Base-by-base conservation (phyloP, 2,113 vertebrate genomes). In the Leucopsar rothschildi region DNA sequence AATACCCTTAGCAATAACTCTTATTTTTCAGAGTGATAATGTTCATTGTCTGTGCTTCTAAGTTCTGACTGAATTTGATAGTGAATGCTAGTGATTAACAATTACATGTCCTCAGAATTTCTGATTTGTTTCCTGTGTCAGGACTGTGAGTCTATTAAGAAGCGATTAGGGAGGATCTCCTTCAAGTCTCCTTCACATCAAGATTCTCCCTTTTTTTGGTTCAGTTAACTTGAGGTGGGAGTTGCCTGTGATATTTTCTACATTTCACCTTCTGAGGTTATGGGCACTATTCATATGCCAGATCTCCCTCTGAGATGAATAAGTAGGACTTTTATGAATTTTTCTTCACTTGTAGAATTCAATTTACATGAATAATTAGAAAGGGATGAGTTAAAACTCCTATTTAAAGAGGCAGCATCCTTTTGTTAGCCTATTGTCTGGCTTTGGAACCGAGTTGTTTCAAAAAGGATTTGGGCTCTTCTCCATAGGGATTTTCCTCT, bases 361-460 rank as follows among this genome's bases (percentile, higher is more conserved):
- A 98, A 98, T 98, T 98, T 98, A 97, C 97, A 98, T 98, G 96
- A 97, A 97, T 97, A 98, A 98, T 98, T 98, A 98, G 97, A 93
- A 88, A 90, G 35, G 44, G 96, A 84, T 71, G 61, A 97, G 70
- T 95, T 95, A 82, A 98, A 97, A 97, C 84, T 96, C 79, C 82
- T 95, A 27, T 94, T 96, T 96, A 96, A 96, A 96, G 92, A 63
- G 50, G 37, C 60, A 95, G 52, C 73, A 93, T 92, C 65, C 61
- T 86, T 95, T 95, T 81, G 61, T 88, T 88, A 79, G 37, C 31
- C 65, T 75, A 49, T 86, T 81, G 86, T 93, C 57, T 47, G 53
- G 24, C 29, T 82, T 85, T 49, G 70, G 39, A 96, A 80, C 5
- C 18, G 23, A 71, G n/a, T 82, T 93, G 77, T 93, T 94, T 86